Evolutionary conservation across 2,113 vertebrate genomes (phyloP).

Genomic region (Bos indicus): DNA sequence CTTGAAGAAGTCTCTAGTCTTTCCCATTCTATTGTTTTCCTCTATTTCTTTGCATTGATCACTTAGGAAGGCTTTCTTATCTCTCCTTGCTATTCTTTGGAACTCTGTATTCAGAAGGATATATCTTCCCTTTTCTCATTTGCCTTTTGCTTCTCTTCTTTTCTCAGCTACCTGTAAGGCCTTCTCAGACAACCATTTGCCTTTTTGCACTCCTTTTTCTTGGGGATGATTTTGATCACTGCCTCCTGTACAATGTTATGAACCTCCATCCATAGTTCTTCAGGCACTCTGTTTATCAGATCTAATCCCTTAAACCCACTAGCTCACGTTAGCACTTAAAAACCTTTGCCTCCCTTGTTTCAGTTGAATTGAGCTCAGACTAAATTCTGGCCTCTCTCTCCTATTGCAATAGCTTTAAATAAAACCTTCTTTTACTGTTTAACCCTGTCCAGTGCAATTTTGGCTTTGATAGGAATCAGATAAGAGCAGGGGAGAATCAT

Average conservation of each 20-base stretch:
- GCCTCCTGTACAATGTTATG: neutral
- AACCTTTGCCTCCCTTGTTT: neutral
- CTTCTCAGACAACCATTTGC: neutral
- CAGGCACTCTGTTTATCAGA: neutral
- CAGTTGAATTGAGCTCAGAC: neutral
- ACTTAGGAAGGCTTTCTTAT: neutral
- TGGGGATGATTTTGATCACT: neutral
- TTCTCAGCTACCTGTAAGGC: neutral
- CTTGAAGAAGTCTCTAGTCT: neutral
- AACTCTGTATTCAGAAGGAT: neutral
- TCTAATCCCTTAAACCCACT: neutral
- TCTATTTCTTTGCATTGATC: neutral
- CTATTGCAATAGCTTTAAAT: neutral
- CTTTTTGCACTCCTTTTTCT: neutral
- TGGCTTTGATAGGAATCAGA: neutral
- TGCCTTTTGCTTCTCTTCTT: neutral
- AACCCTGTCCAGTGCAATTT: neutral
- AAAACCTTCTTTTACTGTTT: neutral
- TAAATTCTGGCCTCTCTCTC: neutral
- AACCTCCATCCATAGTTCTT: neutral
- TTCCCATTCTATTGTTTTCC: neutral
- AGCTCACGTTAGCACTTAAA: neutral
- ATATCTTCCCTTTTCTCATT: neutral
- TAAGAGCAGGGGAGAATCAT: neutral
- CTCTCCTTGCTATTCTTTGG: neutral